Evolutionary conservation across 2,113 vertebrate genomes (phyloP).

Genomic region (Chloebia gouldiae): DNA sequence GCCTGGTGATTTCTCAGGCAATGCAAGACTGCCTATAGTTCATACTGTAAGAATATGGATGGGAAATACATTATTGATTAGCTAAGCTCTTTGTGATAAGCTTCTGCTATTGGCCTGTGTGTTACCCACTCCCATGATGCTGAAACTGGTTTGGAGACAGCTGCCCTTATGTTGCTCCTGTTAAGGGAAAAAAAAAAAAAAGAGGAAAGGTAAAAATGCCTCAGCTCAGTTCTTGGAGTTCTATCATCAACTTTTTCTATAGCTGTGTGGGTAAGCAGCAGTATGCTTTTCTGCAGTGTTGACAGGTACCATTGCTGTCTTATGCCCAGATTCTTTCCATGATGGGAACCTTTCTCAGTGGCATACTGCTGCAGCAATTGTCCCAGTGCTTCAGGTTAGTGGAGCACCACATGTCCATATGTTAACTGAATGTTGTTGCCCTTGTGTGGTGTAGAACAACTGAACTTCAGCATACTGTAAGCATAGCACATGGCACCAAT

Average conservation of each 20-base stretch:
- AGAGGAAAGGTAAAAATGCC: neutral
- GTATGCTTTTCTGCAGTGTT: neutral
- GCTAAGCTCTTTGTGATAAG: neutral
- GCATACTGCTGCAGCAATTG: neutral
- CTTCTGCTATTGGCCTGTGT: neutral
- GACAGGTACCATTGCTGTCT: neutral
- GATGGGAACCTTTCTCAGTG: neutral
- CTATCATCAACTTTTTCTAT: neutral
- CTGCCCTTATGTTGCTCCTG: neutral
- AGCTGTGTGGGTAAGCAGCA: neutral
- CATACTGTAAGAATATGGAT: neutral
- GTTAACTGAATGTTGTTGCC: neutral
- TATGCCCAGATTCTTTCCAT: neutral
- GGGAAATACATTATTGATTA: neutral
- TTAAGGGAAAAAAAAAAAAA: neutral
- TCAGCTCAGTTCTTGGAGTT: neutral
- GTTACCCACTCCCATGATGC: accelerated
- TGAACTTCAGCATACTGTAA: neutral
- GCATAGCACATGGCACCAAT: neutral
- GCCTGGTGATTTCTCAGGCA: neutral
- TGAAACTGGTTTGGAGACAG: neutral
- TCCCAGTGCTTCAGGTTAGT: neutral
- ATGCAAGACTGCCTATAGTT: neutral
- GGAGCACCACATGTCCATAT: neutral
- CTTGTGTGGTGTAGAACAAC: neutral